Conservation (phyloP, 1,140 invertebrate genomes). For the Diprion similis region DNA sequence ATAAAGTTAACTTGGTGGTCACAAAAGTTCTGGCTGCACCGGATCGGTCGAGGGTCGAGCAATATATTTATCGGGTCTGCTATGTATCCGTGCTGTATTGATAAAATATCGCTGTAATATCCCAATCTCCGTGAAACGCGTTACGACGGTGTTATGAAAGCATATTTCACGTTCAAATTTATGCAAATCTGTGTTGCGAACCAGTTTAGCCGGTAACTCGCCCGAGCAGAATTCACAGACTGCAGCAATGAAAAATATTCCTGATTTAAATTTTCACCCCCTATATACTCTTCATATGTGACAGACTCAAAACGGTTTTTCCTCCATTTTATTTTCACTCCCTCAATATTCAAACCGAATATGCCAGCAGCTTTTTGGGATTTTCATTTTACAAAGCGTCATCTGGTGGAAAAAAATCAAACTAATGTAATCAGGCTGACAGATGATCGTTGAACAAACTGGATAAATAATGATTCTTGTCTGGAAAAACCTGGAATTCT, state of each 20-base stretch:
- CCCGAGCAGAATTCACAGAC: neutral
- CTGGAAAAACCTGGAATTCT: too few relatives aligned
- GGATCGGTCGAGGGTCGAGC: neutral
- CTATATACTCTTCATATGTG: too few relatives aligned
- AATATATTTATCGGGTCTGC: neutral
- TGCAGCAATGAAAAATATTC: neutral
- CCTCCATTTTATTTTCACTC: too few relatives aligned
- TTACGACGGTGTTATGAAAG: constrained; percentile 4
- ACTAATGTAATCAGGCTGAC: too few relatives aligned
- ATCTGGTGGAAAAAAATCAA: too few relatives aligned
- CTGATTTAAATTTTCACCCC: neutral
- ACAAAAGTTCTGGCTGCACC: neutral
- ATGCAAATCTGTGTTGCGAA: constrained; percentile 1
- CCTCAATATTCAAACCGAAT: too few relatives aligned
- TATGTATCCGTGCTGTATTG: neutral
- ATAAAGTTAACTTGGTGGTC: too few relatives aligned
- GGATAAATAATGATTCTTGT: too few relatives aligned
- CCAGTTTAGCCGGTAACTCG: neutral
- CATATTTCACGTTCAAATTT: neutral
- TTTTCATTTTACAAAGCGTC: too few relatives aligned
- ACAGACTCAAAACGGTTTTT: too few relatives aligned
- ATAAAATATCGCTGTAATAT: constrained; percentile 4
- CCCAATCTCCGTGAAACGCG: constrained; percentile 6
- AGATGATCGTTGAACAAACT: too few relatives aligned
- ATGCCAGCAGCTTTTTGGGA: too few relatives aligned